These are phyloP conservation scores for Hylomyscus alleni DNA, from an alignment of 2,797 vertebrate species.

Conservation along the genomic window DNA sequence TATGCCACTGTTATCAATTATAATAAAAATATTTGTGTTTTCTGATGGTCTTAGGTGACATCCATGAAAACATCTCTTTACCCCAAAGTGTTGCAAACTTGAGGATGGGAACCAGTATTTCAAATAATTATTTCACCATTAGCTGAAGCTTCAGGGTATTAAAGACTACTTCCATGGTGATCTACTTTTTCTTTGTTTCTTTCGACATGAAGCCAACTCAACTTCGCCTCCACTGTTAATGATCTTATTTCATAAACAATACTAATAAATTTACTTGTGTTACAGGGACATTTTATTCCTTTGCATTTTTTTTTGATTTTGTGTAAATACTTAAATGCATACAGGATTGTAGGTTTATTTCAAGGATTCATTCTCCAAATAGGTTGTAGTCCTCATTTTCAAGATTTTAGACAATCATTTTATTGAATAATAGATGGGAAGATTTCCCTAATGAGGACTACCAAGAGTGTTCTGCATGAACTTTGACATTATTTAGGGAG, in stretches of 20 bases:
- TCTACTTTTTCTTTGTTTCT: not conserved
- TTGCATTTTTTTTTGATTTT: not conserved
- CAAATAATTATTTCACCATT: not conserved
- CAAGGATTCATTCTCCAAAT: not conserved
- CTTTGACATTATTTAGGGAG: not conserved
- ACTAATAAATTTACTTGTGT: not conserved
- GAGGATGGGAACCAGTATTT: not conserved
- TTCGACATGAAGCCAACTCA: not conserved
- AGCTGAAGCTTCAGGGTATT: not conserved
- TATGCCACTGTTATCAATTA: not conserved
- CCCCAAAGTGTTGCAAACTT: not conserved
- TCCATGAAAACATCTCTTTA: not conserved
- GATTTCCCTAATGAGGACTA: not conserved
- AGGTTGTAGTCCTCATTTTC: not conserved
- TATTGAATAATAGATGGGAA: not conserved
- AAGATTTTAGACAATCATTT: not conserved
- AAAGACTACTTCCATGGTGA: not conserved
- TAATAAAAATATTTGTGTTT: not conserved
- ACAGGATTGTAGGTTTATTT: constrained; percentile 15
- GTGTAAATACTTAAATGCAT: not conserved
- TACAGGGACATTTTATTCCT: not conserved
- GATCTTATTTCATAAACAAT: not conserved
- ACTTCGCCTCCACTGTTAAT: not conserved
- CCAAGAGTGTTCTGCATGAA: not conserved
- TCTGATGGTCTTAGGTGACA: not conserved